These are phyloP conservation scores for Diadema setosum DNA, from an alignment of 35 echinoderm and acorn worm species.

Conservation along the genomic window DNA sequence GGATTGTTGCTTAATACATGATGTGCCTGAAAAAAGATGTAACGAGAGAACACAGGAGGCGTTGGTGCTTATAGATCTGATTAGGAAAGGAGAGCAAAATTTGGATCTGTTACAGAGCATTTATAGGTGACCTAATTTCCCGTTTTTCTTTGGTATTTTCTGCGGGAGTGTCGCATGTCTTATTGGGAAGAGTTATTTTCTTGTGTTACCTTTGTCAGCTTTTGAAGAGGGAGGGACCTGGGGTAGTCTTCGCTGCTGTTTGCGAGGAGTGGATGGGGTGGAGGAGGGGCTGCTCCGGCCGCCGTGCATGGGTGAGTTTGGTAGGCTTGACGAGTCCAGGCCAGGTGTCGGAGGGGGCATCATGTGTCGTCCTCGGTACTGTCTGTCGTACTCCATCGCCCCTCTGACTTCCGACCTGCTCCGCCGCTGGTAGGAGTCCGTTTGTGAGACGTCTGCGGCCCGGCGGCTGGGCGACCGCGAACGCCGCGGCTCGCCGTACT, in stretches of 20 bases:
- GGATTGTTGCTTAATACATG: no score
- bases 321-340: constrained; percentile 54
- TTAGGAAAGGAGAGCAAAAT: not conserved
- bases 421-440: constrained; percentile 53
- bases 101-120: not conserved
- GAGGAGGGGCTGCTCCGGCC: constrained; percentile 83
- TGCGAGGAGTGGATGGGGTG: constrained; percentile 86
- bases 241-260: constrained; percentile 76
- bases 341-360: constrained; percentile 6
- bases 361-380: constrained; percentile 61
- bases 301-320: constrained; percentile 53
- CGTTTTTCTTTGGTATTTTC: not conserved
- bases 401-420: constrained; percentile 86
- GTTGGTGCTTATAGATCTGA: not conserved
- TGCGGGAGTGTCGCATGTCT: not conserved
- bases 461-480: constrained; percentile 78
- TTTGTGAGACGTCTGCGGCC: constrained; percentile 23
- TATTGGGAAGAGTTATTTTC: not conserved
- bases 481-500: constrained; percentile 41
- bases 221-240: constrained; percentile 66
- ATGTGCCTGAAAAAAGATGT: not conserved
- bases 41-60: not conserved
- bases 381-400: constrained; percentile 80
- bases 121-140: not conserved
- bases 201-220: constrained; percentile 79